A percentile compares a stretch with the other conserved stretches of the same genome.
Conservation (phyloP, 2,797 vertebrate species). For the Anniella stebbinsi region DNA sequence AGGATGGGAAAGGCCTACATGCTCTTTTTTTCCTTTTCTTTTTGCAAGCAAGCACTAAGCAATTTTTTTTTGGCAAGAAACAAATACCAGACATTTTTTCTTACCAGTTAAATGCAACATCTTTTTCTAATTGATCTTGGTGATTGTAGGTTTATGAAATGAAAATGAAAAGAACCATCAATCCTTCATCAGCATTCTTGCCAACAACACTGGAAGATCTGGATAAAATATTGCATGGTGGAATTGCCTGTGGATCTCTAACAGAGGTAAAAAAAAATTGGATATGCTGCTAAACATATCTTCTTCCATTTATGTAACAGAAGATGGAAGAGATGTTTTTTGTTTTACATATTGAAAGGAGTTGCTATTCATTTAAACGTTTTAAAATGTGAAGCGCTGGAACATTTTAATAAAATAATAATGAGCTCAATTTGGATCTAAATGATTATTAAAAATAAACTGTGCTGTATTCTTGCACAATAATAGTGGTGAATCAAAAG, state of each 20-base stretch:
- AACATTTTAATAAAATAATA: not conserved
- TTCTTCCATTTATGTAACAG: not conserved
- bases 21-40: not conserved
- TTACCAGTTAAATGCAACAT: not conserved
- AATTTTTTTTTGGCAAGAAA: constrained; percentile 9
- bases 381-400: not conserved
- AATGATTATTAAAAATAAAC: not conserved
- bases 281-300: not conserved
- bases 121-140: constrained; percentile 20
- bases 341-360: not conserved
- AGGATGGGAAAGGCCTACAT: not conserved
- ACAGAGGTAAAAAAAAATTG: constrained; percentile 83
- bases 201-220: constrained; percentile 79
- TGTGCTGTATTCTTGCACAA: not conserved
- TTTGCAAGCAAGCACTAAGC: not conserved
- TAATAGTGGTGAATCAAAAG: not conserved
- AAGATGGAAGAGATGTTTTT: not conserved
- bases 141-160: constrained; percentile 79
- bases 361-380: not conserved
- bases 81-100: not conserved
- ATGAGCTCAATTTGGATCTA: not conserved
- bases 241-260: constrained; percentile 84
- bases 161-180: constrained; percentile 65
- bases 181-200: constrained; percentile 74
- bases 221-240: constrained; percentile 83